Evolutionary conservation across 92 coral and sea anemone genomes (phyloP), one percentile per base, ranked within the genome.

Genomic region (Zoanthus sansibaricus): DNA sequence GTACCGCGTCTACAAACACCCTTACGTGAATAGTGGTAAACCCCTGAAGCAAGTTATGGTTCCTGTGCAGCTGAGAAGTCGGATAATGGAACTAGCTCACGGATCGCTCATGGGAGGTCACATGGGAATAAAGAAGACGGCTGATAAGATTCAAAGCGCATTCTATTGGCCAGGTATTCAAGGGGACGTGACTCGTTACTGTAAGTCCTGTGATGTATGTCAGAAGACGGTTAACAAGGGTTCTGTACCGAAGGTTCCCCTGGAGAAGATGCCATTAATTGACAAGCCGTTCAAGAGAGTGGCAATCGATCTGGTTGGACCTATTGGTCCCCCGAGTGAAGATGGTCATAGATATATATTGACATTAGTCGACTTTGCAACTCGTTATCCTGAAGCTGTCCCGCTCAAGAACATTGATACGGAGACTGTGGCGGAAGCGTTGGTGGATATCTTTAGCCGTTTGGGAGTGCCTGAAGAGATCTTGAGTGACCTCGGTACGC

Each of bases 221-320:
- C 95, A 92, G 89, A 89, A 84, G 59, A 92, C 87, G 20, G 73
- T 92, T 20, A 79, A 87, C 51, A 94, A 92, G 86, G 89, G 94
- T 7, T 76, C 90, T 7, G 83, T 89, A 7, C 83, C 88, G 13
- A 93, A 85, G 31, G 92, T 93, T 3, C 93, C 96, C 0, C 66
- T 94, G 16, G 75, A 82, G 17, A 69, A 75, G 76, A 91, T 91
- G 94, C 93, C 92, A 20, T 30, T 94, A 25, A 84, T 94, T 25
- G 94, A 94, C 42, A 83, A 62, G 69, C 92, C 92, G 12, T 93
- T 93, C 58, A 78, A 88, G 49, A 5, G 91, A 17, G 84, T 88
- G 45, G 92, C 85, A 6, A 77, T 84, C n/a, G 76, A 89, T 33
- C 69, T 83, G 21, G 55, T 84, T 17, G 89, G 89, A 8, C 89